Evolutionary conservation across 2,888 invertebrate genomes (phyloP), one percentile per base, ranked within the genome.

Genomic region (Dioctria linearis): DNA sequence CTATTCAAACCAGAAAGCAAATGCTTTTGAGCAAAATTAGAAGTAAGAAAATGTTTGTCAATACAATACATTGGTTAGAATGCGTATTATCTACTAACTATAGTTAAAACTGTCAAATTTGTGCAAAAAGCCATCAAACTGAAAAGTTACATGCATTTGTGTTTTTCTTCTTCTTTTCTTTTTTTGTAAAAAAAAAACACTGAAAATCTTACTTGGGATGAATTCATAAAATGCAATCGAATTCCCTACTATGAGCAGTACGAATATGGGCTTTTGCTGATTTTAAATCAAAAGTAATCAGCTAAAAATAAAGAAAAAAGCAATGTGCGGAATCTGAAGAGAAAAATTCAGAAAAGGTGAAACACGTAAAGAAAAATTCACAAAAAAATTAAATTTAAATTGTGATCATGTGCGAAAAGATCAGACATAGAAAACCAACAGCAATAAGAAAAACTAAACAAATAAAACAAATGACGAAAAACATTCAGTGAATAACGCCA

Each of bases 241-340:
- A 6, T 25, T 13, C 43, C 67, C 42, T 67, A 66, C 42, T 13
- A 66, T 46, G 37, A 71, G 3, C 57, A 51, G 11, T 25, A 25
- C 25, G 25, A 25, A 25, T 25, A 57, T 57, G 42, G 54, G 54
- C 54, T 40, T 3, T 8, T 51, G 8, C 25, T 25, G 25, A 25
- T 67, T 5, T 57, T 3, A 57, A 73, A 73, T 57, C 73, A 73
- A 54, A 73, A 57, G 11, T n/a, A 54, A 54, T 57, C 42, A 73
- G 57, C 73, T 42, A 57, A 73, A 73, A n/a, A 57, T 54, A 73
- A 73, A 9, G 3, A 71, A 25, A 73, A 57, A 2, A 39, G 54
- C 3, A 51, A n/a, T n/a, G n/a, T n/a, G n/a, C n/a, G n/a, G n/a
- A n/a, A n/a, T n/a, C n/a, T 11, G 25, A 43, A 46, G 43, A 43